These are phyloP conservation scores for Hololepta plana DNA, from an alignment of 2,888 invertebrate genomes.

Conservation along the genomic window DNA sequence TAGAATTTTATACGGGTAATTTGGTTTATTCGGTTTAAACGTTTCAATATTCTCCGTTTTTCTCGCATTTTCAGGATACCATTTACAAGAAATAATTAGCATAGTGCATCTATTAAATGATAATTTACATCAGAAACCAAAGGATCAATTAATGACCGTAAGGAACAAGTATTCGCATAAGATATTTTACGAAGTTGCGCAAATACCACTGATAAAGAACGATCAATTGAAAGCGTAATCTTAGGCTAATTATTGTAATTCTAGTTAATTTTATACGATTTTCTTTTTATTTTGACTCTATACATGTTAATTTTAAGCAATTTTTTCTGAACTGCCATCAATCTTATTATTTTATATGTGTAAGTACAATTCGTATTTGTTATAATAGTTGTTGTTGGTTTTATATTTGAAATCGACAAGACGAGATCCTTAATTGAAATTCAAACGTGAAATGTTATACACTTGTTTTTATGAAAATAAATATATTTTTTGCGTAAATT, in stretches of 20 bases:
- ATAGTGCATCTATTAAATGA: conserved; percentile 57
- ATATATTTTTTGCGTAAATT: too few species aligned
- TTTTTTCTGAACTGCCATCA: too few species aligned
- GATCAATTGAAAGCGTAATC: conserved; percentile 12
- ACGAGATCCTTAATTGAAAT: too few species aligned
- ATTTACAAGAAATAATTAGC: conserved; percentile 50
- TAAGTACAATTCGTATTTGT: too few species aligned
- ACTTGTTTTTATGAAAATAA: too few species aligned
- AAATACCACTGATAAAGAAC: conserved; percentile 43
- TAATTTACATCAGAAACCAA: conserved; percentile 58
- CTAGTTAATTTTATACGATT: conserved; percentile 7
- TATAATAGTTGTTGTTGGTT: too few species aligned
- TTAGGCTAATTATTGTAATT: conserved; percentile 5
- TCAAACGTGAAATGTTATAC: too few species aligned
- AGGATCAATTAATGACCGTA: conserved; percentile 66
- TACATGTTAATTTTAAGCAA: too few species aligned
- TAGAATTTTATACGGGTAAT: conserved; percentile 59
- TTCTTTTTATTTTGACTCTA: conserved; percentile 5
- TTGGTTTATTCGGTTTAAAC: conserved; percentile 3
- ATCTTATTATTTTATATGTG: too few species aligned
- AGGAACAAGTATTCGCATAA: conserved; percentile 87
- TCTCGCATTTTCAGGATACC: conserved; percentile 42
- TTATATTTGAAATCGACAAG: too few species aligned
- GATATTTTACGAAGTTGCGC: conserved; percentile 85
- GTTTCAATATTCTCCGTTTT: not conserved